phyloP scores from a whole-genome alignment of 2,888 invertebrate genomes.

The Melanotus villosus region DNA sequence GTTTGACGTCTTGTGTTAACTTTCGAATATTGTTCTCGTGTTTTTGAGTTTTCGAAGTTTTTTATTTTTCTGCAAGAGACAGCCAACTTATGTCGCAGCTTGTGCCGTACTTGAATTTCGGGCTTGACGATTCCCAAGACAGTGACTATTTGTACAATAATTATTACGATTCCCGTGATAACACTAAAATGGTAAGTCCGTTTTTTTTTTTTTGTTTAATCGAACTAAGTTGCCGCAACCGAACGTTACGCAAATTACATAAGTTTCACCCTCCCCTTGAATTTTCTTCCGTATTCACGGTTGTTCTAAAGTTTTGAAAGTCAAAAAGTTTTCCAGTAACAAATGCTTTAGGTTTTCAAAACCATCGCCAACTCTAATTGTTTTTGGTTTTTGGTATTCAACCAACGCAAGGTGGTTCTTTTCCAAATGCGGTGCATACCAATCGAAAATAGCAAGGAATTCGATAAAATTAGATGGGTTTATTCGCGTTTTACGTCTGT shows the following conservation, averaged over 20 bases:
- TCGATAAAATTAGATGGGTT: conserved; percentile 12
- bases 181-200: conserved; percentile 61
- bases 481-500: neutral
- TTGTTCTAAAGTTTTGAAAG: neutral
- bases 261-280: too few relatives aligned
- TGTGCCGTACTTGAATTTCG: conserved; percentile 72
- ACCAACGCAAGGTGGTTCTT: neutral
- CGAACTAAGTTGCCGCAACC: too few relatives aligned
- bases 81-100: conserved; percentile 75
- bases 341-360: too few relatives aligned
- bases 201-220: neutral
- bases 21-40: conserved; percentile 13
- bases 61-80: conserved; percentile 23
- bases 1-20: conserved; percentile 29
- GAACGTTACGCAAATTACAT: too few relatives aligned
- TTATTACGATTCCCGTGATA: conserved; percentile 51
- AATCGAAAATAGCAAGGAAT: neutral
- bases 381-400: too few relatives aligned
- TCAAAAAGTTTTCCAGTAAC: too few relatives aligned
- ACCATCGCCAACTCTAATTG: too few relatives aligned
- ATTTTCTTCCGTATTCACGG: neutral
- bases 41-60: conserved; percentile 12
- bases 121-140: conserved; percentile 61
- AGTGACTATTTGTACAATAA: conserved; percentile 59
- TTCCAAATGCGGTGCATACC: neutral